Base-by-base conservation (phyloP, 2,113 vertebrate species). In the Junco hyemalis region DNA sequence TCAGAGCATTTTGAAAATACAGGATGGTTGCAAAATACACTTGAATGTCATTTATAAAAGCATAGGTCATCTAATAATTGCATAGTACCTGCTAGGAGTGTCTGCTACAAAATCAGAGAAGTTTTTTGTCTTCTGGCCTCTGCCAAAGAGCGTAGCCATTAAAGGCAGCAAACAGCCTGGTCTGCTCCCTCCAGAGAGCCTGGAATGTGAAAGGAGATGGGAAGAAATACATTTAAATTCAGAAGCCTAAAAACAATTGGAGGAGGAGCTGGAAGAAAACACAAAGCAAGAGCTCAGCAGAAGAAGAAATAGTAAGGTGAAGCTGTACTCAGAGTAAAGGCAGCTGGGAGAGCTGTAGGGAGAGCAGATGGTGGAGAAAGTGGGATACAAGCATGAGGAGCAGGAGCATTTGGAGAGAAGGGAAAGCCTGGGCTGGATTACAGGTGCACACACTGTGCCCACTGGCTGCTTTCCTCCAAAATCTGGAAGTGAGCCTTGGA, bases 331-430 rank as follows among this genome's bases (percentile, higher is more conserved):
- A 2, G 57, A 53, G 36, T 24, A 5, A 16, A 47, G 59, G 93
- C 79, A 95, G 92, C 95, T 88, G 90, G 74, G 91, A 31, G 65
- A 89, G 69, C 89, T 73, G 28, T 78, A 78, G 95, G 93, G 89
- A 66, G 81, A 96, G 90, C 93, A 96, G 87, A 88, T 96, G 93
- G 87, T 92, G 22, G 54, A 87, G 91, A 79, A 89, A 92, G 78
- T 88, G 70, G 65, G 70, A 89, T 95, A 47, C 14, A 40, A 74
- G 35, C 65, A 14, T 44, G 65, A 89, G 77, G 53, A 78, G 47
- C 60, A 66, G 84, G 69, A 83, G 56, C 81, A 74, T 91, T 94
- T 95, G 90, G 84, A 89, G 53, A 74, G 33, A 61, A 88, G 38
- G 77, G 44, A 77, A 71, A 78, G 89, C 60, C 81, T 91, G 44